phyloP scores from a whole-genome alignment of 2,113 vertebrate genomes.

The Emydocephalus ijimae region DNA sequence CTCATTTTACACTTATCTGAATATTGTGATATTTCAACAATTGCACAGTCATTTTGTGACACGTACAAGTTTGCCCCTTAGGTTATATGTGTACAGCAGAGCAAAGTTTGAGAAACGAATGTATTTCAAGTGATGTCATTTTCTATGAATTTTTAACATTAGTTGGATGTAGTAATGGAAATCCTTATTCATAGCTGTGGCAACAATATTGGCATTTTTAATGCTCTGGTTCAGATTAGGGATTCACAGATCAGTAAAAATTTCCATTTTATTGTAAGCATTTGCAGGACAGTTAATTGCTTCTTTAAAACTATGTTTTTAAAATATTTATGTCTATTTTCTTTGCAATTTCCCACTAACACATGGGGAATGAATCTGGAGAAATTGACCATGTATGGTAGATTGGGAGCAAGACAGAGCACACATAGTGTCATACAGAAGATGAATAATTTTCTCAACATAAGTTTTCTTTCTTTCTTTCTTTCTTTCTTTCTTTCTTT shows the following conservation, averaged over 20 bases:
- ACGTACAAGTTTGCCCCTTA: not conserved
- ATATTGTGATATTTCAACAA: not conserved
- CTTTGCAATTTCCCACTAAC: not conserved
- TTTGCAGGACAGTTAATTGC: not conserved
- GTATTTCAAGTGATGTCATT: not conserved
- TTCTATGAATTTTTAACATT: not conserved
- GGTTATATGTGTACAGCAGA: not conserved
- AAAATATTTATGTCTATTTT: not conserved
- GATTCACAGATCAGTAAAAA: not conserved
- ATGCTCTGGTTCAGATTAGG: not conserved
- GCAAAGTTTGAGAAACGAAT: not conserved
- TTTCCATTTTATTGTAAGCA: not conserved
- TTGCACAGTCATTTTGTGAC: not conserved
- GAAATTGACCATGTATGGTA: not conserved
- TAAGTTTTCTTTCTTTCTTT: not conserved
- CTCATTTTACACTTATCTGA: not conserved
- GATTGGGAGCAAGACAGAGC: not conserved
- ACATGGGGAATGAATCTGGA: not conserved
- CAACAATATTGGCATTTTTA: not conserved
- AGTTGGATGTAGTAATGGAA: not conserved
- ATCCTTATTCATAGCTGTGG: not conserved
- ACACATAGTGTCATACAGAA: not conserved
- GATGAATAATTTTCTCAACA: not conserved
- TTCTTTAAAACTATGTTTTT: not conserved
- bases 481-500: not conserved